Evolutionary conservation across 1,140 invertebrate species (phyloP).

Genomic region (Caenorhabditis briggsae): DNA sequence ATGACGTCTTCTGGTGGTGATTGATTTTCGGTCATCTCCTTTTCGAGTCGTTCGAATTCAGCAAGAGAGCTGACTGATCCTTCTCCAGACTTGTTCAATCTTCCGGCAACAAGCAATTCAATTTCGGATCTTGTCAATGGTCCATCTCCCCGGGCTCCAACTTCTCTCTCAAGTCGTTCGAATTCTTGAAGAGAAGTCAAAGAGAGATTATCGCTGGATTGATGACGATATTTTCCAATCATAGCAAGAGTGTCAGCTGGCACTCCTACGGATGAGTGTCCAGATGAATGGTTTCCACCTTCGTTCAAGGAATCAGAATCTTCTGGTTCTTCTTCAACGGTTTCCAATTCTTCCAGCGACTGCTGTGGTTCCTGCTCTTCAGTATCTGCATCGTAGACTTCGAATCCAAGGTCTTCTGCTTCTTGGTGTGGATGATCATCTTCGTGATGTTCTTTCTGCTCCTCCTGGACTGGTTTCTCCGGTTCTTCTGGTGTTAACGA

Average conservation of each 20-base stretch:
- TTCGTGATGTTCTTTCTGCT: background rate
- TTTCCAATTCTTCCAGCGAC: constrained; percentile 63
- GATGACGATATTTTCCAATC: constrained; percentile 66
- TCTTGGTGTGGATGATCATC: constrained; percentile 21
- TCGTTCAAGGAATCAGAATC: constrained; percentile 66
- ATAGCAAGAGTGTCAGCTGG: constrained; percentile 32
- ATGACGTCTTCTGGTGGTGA: constrained; percentile 68
- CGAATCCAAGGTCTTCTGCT: constrained; percentile 61
- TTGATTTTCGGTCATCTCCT: constrained; percentile 62
- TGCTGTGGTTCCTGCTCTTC: constrained; percentile 56
- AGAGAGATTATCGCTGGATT: constrained; percentile 69
- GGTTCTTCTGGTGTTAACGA: constrained; percentile 54
- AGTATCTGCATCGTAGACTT: constrained; percentile 57
- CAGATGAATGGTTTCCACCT: constrained; percentile 58
- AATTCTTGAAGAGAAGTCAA: constrained; percentile 73
- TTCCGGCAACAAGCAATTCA: constrained; percentile 64
- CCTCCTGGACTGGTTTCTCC: background rate
- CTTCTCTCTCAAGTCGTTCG: constrained; percentile 70
- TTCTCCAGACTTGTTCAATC: constrained; percentile 58
- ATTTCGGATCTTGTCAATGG: constrained; percentile 63
- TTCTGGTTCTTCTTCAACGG: constrained; percentile 70
- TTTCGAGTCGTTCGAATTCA: constrained; percentile 74
- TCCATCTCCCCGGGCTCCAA: constrained; percentile 63
- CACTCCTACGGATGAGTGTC: constrained; percentile 31
- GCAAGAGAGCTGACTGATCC: constrained; percentile 71